phyloP scores from a whole-genome alignment of 2,888 invertebrate species.

The Rhorus exstirpatorius region DNA sequence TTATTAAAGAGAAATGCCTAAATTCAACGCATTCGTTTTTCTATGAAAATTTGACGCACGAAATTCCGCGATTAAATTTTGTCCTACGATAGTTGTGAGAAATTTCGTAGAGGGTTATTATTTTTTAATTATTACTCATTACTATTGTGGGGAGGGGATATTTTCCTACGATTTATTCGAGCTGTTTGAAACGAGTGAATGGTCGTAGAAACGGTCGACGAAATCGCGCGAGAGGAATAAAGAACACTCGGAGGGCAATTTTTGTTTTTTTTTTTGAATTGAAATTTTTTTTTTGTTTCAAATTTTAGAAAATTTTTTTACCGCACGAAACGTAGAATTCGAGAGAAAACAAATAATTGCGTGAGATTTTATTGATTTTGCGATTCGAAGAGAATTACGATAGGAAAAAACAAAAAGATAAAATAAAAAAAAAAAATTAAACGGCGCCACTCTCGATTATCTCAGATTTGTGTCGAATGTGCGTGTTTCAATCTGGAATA shows the following conservation, averaged over 20 bases:
- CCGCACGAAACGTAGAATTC: conserved; percentile 33
- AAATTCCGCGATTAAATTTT: conserved; percentile 61
- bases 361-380: no score
- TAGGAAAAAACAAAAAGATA: conserved; percentile 3
- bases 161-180: conserved; percentile 17
- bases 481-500: conserved; percentile 79
- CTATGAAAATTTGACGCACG: conserved; percentile 31
- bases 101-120: conserved; percentile 61
- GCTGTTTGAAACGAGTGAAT: conserved; percentile 47
- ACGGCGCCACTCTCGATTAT: conserved; percentile 50
- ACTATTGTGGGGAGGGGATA: neutral
- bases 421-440: conserved; percentile 44
- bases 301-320: conserved; percentile 21
- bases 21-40: conserved; percentile 54
- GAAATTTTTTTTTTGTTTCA: conserved; percentile 4
- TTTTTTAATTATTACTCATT: conserved; percentile 5
- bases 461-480: conserved; percentile 77
- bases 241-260: conserved; percentile 26
- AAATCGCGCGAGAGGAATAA: conserved; percentile 19
- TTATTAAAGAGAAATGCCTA: no score
- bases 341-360: no score
- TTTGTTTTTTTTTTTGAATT: neutral
- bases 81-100: conserved; percentile 68
- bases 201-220: conserved; percentile 27
- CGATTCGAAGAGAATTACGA: conserved; percentile 6